Percentiles rank a stretch among this genome's conserved stretches.
Evolutionary conservation across 2,797 vertebrate species (phyloP).

Genomic region (Gadopsis marmoratus): DNA sequence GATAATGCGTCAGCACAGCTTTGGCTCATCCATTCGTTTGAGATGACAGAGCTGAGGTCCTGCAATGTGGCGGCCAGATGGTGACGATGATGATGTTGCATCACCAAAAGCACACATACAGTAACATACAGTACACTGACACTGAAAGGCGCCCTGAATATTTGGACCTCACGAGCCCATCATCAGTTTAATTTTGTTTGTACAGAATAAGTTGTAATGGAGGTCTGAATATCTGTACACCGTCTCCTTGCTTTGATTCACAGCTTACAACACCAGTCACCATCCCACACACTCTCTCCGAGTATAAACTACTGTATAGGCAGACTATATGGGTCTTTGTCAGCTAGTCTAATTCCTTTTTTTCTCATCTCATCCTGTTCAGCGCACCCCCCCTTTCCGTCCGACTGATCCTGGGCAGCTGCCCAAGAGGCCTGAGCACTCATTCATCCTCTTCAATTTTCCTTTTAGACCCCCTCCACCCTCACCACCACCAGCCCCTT

Average conservation of each 20-base stretch:
- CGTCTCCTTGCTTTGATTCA: not conserved
- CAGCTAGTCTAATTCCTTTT: constrained; percentile 62
- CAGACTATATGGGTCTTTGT: constrained; percentile 56
- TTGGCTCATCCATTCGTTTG: constrained; percentile 19
- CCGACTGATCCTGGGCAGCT: constrained; percentile 75
- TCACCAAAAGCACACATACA: constrained; percentile 12
- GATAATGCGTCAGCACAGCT: constrained; percentile 3
- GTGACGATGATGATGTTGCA: not conserved
- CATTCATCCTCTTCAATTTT: constrained; percentile 79
- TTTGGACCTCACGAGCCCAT: constrained; percentile 12
- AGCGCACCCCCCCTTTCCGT: constrained; percentile 37
- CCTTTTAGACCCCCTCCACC: constrained; percentile 55
- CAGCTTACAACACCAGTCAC: not conserved
- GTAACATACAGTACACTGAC: not conserved
- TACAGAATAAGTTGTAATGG: not conserved
- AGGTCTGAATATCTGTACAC: constrained; percentile 2
- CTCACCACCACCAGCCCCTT: constrained; percentile 29
- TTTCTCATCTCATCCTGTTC: constrained; percentile 38
- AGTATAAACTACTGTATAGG: constrained; percentile 18
- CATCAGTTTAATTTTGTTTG: constrained; percentile 9
- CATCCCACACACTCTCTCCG: constrained; percentile 20
- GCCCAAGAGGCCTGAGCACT: constrained; percentile 74
- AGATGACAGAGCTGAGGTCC: constrained; percentile 10
- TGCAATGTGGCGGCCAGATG: constrained; percentile 44
- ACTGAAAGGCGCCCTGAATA: not conserved